Percentiles rank a stretch among this genome's conserved stretches.
These are phyloP conservation scores for Ariopsis seemanni DNA, from an alignment of 2,113 vertebrate genomes.

Conservation along the genomic window DNA sequence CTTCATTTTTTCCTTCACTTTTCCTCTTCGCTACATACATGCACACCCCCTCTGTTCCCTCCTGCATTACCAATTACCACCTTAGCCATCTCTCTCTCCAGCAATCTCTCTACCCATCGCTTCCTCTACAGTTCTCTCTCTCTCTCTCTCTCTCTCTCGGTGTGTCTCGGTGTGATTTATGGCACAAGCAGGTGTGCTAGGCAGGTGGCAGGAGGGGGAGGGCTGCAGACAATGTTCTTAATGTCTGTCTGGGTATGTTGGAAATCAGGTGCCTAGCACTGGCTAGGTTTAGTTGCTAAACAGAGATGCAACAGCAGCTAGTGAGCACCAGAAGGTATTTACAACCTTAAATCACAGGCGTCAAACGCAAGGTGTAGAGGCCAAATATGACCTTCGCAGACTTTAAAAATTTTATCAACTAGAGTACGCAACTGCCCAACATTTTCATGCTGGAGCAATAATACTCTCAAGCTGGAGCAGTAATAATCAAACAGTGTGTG, in stretches of 20 bases:
- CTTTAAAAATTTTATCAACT: not conserved
- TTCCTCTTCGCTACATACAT: not conserved
- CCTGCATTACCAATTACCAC: constrained; percentile 28
- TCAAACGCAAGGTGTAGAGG: not conserved
- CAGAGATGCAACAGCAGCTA: constrained; percentile 16
- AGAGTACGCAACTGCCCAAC: no score
- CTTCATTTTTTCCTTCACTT: not conserved
- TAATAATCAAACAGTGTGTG: no score
- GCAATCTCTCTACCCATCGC: constrained; percentile 3
- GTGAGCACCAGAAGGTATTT: not conserved
- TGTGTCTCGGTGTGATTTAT: constrained; percentile 56
- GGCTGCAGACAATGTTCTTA: constrained; percentile 37
- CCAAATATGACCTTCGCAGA: not conserved
- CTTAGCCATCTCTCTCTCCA: not conserved
- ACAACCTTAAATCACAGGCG: not conserved
- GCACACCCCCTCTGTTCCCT: not conserved
- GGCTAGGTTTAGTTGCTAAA: constrained; percentile 26
- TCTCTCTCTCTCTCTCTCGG: constrained; percentile 3
- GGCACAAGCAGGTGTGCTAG: constrained; percentile 52
- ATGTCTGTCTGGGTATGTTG: constrained; percentile 38
- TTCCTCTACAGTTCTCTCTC: constrained; percentile 31
- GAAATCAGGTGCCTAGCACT: constrained; percentile 27
- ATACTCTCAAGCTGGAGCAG: no score
- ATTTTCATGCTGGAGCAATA: no score
- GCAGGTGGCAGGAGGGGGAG: constrained; percentile 32